Base-by-base conservation (phyloP, 2,797 vertebrate species). In the Arctocebus calabarensis region DNA sequence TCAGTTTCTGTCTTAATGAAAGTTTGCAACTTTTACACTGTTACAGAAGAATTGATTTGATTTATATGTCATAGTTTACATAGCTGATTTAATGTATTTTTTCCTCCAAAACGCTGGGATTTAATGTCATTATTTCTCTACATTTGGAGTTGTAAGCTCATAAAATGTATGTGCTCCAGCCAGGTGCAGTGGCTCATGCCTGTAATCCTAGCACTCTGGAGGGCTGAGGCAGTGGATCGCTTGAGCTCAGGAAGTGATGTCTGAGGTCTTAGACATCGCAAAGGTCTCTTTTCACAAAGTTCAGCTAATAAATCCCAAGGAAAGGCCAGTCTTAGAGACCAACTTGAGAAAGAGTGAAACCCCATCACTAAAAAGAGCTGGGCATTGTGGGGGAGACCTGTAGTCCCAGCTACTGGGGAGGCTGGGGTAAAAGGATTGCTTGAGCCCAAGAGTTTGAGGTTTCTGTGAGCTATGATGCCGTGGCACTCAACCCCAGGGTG, bases 101-200 rank as follows among this genome's bases (percentile, higher is more conserved):
- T 91, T 62, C 10, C 34, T 91, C 17, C 45, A 64, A 88, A 81
- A 61, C 29, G 34, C 11, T 43, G 43, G 17, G 22, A 78, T 37
- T 32, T 86, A 57, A 91, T 64, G 43, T 22, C 55, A 64, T 48
- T 85, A 23, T 85, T 87, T 88, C 40, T 88, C 37, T 85, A 3
- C n/a, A 20, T 91, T 71, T 88, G 43, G 8, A 78, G 88, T 66
- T 81, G 43, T 71, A 85, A 89, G 34, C 84, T 91, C 52, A 74
- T 74, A 52, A 81, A 48, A 74, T 59, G 43, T 0, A 27, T 27
- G 12, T 48, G 37, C 45, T 45, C 45, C 45, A 45, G 45, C 45
- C 45, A 45, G 45, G 45, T 45, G 45, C 45, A 45, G 45, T 45
- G 45, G 45, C 45, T 45, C 45, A 45, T 45, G 45, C 45, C 45